Evolutionary conservation across 1,140 invertebrate species (phyloP), one percentile per base, ranked within the genome.

Genomic region (Atopsyche davidsoni): DNA sequence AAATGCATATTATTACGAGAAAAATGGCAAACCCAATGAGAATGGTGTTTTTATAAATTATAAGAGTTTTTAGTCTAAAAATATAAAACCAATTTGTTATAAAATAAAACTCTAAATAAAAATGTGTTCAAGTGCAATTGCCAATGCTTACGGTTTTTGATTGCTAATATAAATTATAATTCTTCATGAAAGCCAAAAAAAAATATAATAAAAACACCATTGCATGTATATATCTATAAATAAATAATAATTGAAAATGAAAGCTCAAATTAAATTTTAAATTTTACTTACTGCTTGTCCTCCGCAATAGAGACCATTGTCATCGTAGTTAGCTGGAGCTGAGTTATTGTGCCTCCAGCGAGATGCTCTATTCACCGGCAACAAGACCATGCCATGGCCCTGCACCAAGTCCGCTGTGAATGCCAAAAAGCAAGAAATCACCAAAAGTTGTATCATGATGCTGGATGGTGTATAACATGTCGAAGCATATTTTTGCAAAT

Each of bases 291-390:
- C 79, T 43, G 58, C 53, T 44, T 70, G 68, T 46, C 83, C 83
- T 21, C 83, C 85, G 62, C 85, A 87, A 62, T 73, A 85, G 23
- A 80, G 69, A 42, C 76, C 71, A 57, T 84, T 82, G 59, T 87
- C 85, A 38, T 80, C 65, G 28, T 74, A 83, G 64, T 86, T 82
- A 1, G 53, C 46, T 0, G 77, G 75, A 1, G 78, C 78, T 1
- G 68, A 58, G 34, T 68, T 68, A 23, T 81, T 76, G 41, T 69
- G 70, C 43, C 83, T 74, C 82, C 83, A 87, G 23, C 82, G 69
- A 18, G 78, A 76, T 48, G 78, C 78, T 46, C 86, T 75, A 43
- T 79, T 78, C 3, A 81, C 75, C 0, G 86, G 86, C 51, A 81
- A 75, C 53, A 85, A 62, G 60, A 88, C 65, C 67, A 81, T 79